Evolutionary conservation across 35 echinoderm and acorn worm species (phyloP), one percentile per base, ranked within the genome.

Genomic region (Strongylocentrotus purpuratus): DNA sequence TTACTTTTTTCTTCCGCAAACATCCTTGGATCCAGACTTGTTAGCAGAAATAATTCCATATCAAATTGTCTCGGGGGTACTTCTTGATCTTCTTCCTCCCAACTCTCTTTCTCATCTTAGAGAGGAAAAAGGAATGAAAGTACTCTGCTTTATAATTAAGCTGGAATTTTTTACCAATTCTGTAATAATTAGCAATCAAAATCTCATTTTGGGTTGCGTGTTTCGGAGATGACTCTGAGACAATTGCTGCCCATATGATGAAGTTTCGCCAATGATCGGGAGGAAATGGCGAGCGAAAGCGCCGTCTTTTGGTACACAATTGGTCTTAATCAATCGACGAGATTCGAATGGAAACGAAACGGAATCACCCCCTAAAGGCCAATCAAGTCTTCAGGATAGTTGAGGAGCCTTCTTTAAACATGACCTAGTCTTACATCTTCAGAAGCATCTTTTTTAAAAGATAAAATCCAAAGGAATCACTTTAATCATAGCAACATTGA

Each of bases 271-370:
- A 46, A 58, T 93, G 91, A 93, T 93, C 91, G 22, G 91, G 48
- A 93, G 91, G 91, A 93, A 93, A 93, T 93, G 91, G 41, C 48
- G 91, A 32, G n/a, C 31, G 91, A 93, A 93, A 93, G 46, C 91
- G 91, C 91, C 48, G 48, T 93, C 91, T 93, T 93, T 93, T 58
- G 50, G 91, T 93, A 93, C 48, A 93, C 91, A 93, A 93, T 93
- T 93, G 91, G 91, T 93, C 91, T 58, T 93, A 93, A 93, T 93
- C 91, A 93, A 93, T 93, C 91, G 91, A 93, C 91, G 91, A 93
- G 91, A 93, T 93, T 93, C 46, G 91, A 93, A 93, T 93, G 91
- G 91, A 93, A 93, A 93, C 46, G 91, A 93, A 93, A 93, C 91
- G 45, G 91, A 93, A 93, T 93, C 91, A 58, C 91, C 91, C 91